A percentile compares a stretch with the other conserved stretches of the same genome.
These are phyloP conservation scores for Hermetia illucens DNA, from an alignment of 1,140 invertebrate species.

Conservation along the genomic window DNA sequence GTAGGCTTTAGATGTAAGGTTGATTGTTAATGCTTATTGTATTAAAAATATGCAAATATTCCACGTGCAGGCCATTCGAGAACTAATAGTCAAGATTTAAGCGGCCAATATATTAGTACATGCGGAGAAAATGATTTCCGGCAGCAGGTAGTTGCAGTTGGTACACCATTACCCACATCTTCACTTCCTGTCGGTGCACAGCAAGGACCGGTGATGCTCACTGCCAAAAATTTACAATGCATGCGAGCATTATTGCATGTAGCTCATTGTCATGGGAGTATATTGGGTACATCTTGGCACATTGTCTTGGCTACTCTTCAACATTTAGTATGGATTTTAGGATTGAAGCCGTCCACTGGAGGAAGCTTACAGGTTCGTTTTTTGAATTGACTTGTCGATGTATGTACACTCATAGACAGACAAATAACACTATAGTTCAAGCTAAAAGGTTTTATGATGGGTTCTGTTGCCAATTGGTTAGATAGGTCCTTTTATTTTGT, in stretches of 20 bases:
- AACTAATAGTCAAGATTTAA: constrained; percentile 33
- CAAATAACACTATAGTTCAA: too few species aligned
- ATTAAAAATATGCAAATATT: neutral
- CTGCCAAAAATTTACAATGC: constrained; percentile 92
- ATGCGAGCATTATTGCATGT: constrained; percentile 81
- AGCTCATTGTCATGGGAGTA: constrained; percentile 83
- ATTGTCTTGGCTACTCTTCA: constrained; percentile 89
- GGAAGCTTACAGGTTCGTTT: constrained; percentile 71
- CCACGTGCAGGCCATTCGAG: constrained; percentile 20
- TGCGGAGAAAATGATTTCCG: constrained; percentile 49
- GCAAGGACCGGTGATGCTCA: constrained; percentile 95
- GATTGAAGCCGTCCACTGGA: constrained; percentile 83
- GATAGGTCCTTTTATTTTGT: too few species aligned
- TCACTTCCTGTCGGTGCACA: constrained; percentile 55
- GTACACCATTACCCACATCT: constrained; percentile 77
- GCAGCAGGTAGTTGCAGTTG: constrained; percentile 88
- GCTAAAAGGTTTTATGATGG: too few species aligned
- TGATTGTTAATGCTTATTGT: constrained; percentile 5
- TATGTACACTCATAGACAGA: too few species aligned
- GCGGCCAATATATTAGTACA: constrained; percentile 37
- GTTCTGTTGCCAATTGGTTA: too few species aligned
- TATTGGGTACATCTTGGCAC: constrained; percentile 88
- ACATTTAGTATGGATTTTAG: constrained; percentile 96
- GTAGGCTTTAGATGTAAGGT: constrained; percentile 24
- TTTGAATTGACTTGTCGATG: too few species aligned